Conservation (phyloP, 1,140 invertebrate genomes). For the Drosophila repleta region DNA sequence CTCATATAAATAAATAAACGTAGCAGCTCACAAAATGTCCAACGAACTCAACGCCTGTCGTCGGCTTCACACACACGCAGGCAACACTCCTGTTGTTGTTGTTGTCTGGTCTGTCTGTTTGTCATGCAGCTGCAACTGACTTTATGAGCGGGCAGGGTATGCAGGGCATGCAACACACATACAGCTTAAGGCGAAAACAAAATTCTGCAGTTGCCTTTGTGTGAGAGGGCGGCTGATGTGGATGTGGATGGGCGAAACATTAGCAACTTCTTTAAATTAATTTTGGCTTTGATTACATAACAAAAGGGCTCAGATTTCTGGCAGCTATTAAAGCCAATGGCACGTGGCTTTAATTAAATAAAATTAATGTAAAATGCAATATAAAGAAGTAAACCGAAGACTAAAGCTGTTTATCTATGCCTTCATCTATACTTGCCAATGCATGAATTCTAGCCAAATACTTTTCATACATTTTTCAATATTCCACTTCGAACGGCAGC, state of each 20-base stretch:
- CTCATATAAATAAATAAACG: conserved; percentile 72
- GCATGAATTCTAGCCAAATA: too few relatives aligned
- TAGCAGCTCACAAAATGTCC: conserved; percentile 66
- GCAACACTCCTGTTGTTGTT: conserved; percentile 14
- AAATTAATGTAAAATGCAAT: background rate
- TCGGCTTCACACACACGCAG: conserved; percentile 19
- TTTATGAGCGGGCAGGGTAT: conserved; percentile 22
- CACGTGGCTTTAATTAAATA: conserved; percentile 8
- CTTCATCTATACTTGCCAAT: too few relatives aligned
- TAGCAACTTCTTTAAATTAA: conserved; percentile 52
- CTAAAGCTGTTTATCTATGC: background rate
- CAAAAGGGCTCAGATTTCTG: background rate
- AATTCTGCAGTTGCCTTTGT: conserved; percentile 8
- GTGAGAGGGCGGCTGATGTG: background rate
- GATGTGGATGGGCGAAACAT: conserved; percentile 20
- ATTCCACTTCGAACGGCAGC: too few relatives aligned
- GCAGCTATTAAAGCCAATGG: conserved; percentile 10
- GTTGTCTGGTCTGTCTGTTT: conserved; percentile 30
- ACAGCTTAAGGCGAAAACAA: conserved; percentile 34
- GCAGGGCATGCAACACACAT: conserved; percentile 44
- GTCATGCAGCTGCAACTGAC: conserved; percentile 52
- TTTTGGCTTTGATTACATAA: conserved; percentile 29
- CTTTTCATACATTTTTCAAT: too few relatives aligned
- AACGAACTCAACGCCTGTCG: conserved; percentile 69
- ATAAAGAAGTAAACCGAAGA: too few relatives aligned